Base-by-base conservation (phyloP, 92 coral and sea anemone species). In the Pocillopora grandis region DNA sequence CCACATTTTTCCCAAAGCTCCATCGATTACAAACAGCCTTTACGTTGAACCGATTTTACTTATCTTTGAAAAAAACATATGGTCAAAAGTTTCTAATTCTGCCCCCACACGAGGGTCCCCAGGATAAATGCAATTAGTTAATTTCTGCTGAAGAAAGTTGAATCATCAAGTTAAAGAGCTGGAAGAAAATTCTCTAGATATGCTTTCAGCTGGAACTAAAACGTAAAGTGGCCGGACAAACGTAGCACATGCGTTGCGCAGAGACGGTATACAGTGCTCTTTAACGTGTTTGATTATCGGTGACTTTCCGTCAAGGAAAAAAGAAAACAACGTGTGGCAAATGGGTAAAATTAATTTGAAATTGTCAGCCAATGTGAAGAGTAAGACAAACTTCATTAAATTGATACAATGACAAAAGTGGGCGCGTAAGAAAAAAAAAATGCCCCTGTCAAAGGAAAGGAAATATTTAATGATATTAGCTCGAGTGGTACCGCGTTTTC, bases 21-120 rank as follows among this genome's bases (percentile, higher is more conserved):
- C 31, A 81, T 33, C 61, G 60, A 37, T 58, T 21, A 6, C 36
- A 17, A 14, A 48, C 58, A 17, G 14, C 20, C 63, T 17, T 13
- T 23, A 58, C 13, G 42, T 12, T 27, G 76, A 55, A 68, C 35
- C 31, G 9, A 55, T 35, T 56, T 56, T 67, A 33, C 76, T 49
- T 4, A 65, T 75, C 1, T 68, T 74, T 80, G 27, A 17, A 18
- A 80, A 33, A 55, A 16, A 81, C 75, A 81, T 75, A 71, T 14
- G 74, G 85, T 77, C 70, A 70, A 37, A 70, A 76, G 52, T 42
- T 14, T 10, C 15, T 57, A 52, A 14, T 71, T 72, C 76, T 69
- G 83, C 86, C 89, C 92, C 89, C 92, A 89, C 92, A 85, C 92
- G 92, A 89, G 85, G 89, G 76, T 75, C 66, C 87, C 77, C 13